A percentile compares a stretch with the other conserved stretches of the same genome.
Evolutionary conservation across 2,797 vertebrate genomes (phyloP).

Genomic region (Coilia nasus): DNA sequence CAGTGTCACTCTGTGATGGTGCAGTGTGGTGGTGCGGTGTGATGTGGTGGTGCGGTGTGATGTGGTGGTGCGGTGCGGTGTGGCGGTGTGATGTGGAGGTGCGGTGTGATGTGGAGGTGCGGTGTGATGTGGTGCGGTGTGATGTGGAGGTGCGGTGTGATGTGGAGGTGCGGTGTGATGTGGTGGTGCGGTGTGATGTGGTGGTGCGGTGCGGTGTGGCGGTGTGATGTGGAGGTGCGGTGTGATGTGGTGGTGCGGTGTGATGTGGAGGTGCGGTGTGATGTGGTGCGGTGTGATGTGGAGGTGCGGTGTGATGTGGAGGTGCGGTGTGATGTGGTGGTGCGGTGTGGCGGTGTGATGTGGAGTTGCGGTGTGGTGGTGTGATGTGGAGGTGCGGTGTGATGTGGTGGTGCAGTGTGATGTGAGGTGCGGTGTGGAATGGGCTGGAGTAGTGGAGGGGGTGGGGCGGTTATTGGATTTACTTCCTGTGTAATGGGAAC

Average conservation of each 20-base stretch:
- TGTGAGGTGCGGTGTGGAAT: background rate
- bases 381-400: background rate
- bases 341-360: background rate
- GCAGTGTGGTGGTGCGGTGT: background rate
- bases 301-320: background rate
- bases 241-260: background rate
- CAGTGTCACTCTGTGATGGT: background rate
- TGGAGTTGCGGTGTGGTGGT: too few relatives aligned
- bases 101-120: background rate
- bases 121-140: background rate
- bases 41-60: background rate
- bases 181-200: too few relatives aligned
- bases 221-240: background rate
- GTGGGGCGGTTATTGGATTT: background rate
- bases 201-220: too few relatives aligned
- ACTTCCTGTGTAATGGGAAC: constrained; percentile 11
- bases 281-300: too few relatives aligned
- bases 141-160: background rate
- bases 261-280: background rate
- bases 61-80: too few relatives aligned
- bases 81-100: too few relatives aligned
- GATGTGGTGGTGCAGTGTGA: background rate
- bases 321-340: background rate
- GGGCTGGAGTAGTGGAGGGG: background rate
- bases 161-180: background rate